These are phyloP conservation scores for Pardalotus punctatus DNA, from an alignment of 2,113 vertebrate species.

Conservation along the genomic window DNA sequence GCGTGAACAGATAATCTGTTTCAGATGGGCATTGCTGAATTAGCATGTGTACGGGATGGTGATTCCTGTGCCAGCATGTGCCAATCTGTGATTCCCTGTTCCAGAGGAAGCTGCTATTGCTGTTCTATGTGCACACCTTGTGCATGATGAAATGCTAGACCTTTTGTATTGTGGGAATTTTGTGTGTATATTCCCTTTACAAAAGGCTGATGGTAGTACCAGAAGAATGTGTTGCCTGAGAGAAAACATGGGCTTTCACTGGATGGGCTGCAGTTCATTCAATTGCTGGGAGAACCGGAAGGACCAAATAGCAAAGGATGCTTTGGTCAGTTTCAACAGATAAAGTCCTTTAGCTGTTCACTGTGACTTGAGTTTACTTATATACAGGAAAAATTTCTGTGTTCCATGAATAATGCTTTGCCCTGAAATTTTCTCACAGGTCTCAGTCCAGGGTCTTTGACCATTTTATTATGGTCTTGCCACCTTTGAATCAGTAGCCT, in stretches of 20 bases:
- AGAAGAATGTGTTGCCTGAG: not conserved
- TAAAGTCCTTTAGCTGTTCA: not conserved
- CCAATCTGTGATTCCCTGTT: not conserved
- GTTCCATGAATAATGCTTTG: not conserved
- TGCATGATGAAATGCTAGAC: not conserved
- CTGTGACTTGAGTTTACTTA: not conserved
- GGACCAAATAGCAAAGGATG: not conserved
- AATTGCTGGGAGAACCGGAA: not conserved
- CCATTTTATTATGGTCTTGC: not conserved
- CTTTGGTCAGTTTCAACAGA: not conserved
- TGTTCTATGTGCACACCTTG: rapidly evolving
- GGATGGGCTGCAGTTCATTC: not conserved
- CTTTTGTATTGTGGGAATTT: not conserved
- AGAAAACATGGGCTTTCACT: not conserved
- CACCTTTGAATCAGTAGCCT: not conserved
- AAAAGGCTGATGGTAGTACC: not conserved
- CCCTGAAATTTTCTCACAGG: not conserved
- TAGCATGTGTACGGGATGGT: not conserved
- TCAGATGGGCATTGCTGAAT: not conserved
- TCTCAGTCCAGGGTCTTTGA: not conserved
- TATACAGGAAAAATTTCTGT: not conserved
- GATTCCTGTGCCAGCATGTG: not conserved
- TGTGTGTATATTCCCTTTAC: not conserved
- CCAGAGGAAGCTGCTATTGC: not conserved
- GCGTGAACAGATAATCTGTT: not conserved